These are phyloP conservation scores for Microcebus tavaratra DNA, from an alignment of 2,113 vertebrate genomes.

Conservation along the genomic window DNA sequence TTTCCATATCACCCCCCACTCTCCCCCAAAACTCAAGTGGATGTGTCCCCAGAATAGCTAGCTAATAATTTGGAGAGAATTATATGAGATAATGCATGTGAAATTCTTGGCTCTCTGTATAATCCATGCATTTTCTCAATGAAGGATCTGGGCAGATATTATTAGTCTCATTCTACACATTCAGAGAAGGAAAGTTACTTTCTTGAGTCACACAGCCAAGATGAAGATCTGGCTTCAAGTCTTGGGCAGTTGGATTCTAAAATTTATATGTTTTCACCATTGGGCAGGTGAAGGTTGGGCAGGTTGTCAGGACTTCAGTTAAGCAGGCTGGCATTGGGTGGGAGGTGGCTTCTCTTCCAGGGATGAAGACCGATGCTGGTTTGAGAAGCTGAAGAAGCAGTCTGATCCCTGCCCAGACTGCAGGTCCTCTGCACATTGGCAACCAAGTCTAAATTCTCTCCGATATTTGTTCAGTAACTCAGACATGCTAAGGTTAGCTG, in stretches of 20 bases:
- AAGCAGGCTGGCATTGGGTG: neutral
- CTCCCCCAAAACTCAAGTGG: neutral
- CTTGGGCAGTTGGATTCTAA: neutral
- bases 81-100: neutral
- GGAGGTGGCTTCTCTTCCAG: neutral
- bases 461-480: slow-evolving; percentile 46
- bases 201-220: neutral
- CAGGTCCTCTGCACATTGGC: neutral
- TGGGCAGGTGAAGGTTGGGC: neutral
- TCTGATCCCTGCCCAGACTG: neutral
- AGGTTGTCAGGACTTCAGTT: neutral
- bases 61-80: neutral
- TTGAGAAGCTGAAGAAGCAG: neutral
- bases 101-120: neutral
- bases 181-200: neutral
- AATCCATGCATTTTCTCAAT: neutral
- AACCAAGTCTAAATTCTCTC: slow-evolving; percentile 26
- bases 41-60: neutral
- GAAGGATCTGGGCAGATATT: neutral
- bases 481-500: slow-evolving; percentile 33
- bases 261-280: neutral
- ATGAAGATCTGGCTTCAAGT: neutral
- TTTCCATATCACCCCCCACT: neutral
- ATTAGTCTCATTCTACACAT: neutral
- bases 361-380: neutral